Base-by-base conservation (phyloP, 2,888 invertebrate species). In the Paralinhomoeus sp. region DNA sequence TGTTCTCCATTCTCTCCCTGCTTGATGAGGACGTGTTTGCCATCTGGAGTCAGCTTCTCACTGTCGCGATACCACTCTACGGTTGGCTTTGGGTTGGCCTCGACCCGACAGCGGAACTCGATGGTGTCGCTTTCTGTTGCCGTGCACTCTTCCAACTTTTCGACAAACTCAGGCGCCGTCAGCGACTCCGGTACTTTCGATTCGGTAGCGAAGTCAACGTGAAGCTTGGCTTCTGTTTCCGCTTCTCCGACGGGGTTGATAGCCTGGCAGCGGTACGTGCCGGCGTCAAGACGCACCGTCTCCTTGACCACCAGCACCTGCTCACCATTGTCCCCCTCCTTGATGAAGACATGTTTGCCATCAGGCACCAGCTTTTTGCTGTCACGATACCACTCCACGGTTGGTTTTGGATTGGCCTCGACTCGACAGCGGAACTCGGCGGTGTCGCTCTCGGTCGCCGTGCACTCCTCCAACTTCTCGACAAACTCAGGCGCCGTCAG, bases 191-290 rank as follows among this genome's bases (percentile, higher is more conserved):
- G 7, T 5, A 27, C 12, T 12, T 27, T 12, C 12, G 5, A 5
- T 27, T 27, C 7, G 7, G 5, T 27, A 12, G 27, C 27, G 27
- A 9, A 27, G 7, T 27, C 12, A 12, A 27, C 27, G 5, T 27
- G 7, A 9, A 27, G 27, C 12, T 27, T 12, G 27, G 27, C 27
- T 5, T 5, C 27, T 5, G 27, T 27, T 9, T 5, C 27, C 27
- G 27, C 5, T 5, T 5, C 5, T 27, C 27, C 27, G 7, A 27
- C 12, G 27, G 27, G 27, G 63, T 87, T 87, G 45, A 70, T 71
- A n/a, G 85, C 84, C 24, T 73, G 74, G 64, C 84, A 85, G 47
- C 77, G 75, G 51, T 60, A 61, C 27, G 66, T 65, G 1, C 83
- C 85, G 36, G 54, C 52, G 47, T 58, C 40, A 9, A 3, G 5